A percentile compares a stretch with the other conserved stretches of the same genome.
phyloP scores from a whole-genome alignment of 2,888 invertebrate genomes.

The Cerceris ruficornis region DNA sequence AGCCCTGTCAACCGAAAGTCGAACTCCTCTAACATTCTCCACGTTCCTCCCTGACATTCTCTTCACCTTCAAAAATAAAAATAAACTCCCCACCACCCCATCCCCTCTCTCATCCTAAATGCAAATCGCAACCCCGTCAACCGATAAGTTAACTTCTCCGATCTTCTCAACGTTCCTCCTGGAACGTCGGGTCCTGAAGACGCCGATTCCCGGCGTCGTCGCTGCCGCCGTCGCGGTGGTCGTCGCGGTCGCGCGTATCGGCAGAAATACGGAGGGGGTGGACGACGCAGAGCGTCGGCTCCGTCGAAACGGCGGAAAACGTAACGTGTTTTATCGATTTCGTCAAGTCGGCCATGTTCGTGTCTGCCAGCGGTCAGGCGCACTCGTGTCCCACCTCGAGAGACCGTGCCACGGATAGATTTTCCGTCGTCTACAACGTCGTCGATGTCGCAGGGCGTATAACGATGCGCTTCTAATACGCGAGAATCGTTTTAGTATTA shows the following conservation, averaged over 20 bases:
- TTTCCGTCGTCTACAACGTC: slow-evolving; percentile 70
- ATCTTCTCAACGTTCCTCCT: slow-evolving; percentile 19
- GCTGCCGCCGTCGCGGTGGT: slow-evolving; percentile 6
- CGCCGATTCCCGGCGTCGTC: slow-evolving; percentile 10
- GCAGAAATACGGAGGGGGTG: slow-evolving; percentile 52
- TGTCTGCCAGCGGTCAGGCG: slow-evolving; percentile 72
- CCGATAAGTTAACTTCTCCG: slow-evolving; percentile 7
- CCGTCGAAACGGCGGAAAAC: slow-evolving; percentile 74
- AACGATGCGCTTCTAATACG: slow-evolving; percentile 62
- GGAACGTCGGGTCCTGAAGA: slow-evolving; percentile 44
- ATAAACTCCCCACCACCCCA: no score
- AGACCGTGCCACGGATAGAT: slow-evolving; percentile 73
- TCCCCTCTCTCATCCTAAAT: no score
- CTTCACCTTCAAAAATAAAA: no score
- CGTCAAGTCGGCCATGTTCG: slow-evolving; percentile 72
- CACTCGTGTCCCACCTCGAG: slow-evolving; percentile 69
- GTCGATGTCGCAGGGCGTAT: slow-evolving; percentile 63
- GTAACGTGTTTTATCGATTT: slow-evolving; percentile 79
- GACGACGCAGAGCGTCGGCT: slow-evolving; percentile 62
- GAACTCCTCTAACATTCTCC: no score
- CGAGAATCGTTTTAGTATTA: slow-evolving; percentile 29
- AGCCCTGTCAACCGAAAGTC: no score
- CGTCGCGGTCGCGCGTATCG: slow-evolving; percentile 29
- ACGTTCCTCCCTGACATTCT: no score
- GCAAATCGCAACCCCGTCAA: neutral